Evolutionary conservation across 2,888 invertebrate genomes (phyloP), one percentile per base, ranked within the genome.

Genomic region (Cloeon dipterum): DNA sequence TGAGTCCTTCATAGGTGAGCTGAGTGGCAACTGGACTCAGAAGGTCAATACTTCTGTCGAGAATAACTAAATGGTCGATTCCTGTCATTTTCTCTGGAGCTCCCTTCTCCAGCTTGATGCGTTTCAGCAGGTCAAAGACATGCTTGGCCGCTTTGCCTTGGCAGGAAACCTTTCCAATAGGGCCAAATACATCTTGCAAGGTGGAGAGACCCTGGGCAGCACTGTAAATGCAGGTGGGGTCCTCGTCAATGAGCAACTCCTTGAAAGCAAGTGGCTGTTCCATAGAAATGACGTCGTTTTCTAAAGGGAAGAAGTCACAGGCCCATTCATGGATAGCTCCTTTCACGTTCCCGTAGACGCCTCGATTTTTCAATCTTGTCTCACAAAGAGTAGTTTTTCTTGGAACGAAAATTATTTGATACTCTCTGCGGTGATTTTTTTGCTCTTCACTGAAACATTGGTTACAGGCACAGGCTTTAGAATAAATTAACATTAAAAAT

Each of bases 1-100:
- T 83, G 5, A 98, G 65, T 3, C 96, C 98, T 57, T 94, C 94
- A 49, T 96, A 98, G 0, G 96, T 96, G 23, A 94, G 67, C 51
- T 96, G 98, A 0, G 91, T 91, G 1, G 85, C 74, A 48, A 98
- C 62, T 1, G 91, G 85, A 34, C 89, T 83, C 34, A 96, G 67
- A 37, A 91, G 68, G 63, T 99, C 98, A 3, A 91, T 68, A 32
- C 76, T 74, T 19, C 98, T 66, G 57, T 99, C 98, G 2, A 98
- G 59, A 33, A 98, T 58, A 5, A 98, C 61, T 40, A 96, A 63
- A 52, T 83, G 82, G 54, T 94, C 91, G 34, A 96, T 86, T 39
- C 75, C 74, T 11, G 18, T 16, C 5, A 25, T n/a, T 11, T 23
- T 32, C 7, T 33, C 38, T 40, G 60, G 61, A 3, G 55, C 55